Base-by-base conservation (phyloP, 2,888 invertebrate species). In the Tridacna gigas region DNA sequence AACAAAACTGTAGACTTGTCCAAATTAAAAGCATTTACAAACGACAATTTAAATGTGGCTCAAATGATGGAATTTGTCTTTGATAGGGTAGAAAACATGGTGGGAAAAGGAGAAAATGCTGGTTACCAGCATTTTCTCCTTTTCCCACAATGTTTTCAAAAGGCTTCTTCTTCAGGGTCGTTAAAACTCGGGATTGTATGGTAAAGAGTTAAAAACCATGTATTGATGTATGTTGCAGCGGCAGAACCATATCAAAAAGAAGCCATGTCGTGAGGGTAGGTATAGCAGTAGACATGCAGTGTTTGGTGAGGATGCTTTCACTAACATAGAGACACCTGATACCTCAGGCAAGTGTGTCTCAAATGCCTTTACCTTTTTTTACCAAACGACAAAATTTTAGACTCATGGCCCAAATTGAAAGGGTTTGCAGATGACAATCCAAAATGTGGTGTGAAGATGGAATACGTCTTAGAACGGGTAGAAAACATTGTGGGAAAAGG, bases 241-340 rank as follows among this genome's bases (percentile, higher is more conserved):
- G 51, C 71, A 51, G 51, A 51, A 9, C 9, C 20, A 18, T 25
- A 48, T 71, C 26, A 71, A 51, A 13, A 71, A 71, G 71, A 71
- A 71, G 71, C 51, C 11, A 7, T 47, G 15, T 13, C 18, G 51
- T 5, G 71, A 71, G n/a, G 71, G 71, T 51, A 71, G 71, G 51
- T 71, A 51, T 26, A 51, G 61, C 18, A 45, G 74, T 20, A 20
- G 60, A 61, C 74, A 60, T 74, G 74, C 61, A 51, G 37, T 61
- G 61, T 61, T 61, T 74, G 74, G 61, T 26, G 73, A 48, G 1
- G 74, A 74, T 61, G 74, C 61, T 61, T 74, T 74, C 61, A 28
- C 20, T 61, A 74, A 74, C 61, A 60, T 61, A 22, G 61, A 74
- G 20, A 45, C 71, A 47, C 7, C 61, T 61, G 61, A 60, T 37